These are phyloP conservation scores for Oscheius myriophilus DNA, from an alignment of 2,888 invertebrate species.

Conservation along the genomic window DNA sequence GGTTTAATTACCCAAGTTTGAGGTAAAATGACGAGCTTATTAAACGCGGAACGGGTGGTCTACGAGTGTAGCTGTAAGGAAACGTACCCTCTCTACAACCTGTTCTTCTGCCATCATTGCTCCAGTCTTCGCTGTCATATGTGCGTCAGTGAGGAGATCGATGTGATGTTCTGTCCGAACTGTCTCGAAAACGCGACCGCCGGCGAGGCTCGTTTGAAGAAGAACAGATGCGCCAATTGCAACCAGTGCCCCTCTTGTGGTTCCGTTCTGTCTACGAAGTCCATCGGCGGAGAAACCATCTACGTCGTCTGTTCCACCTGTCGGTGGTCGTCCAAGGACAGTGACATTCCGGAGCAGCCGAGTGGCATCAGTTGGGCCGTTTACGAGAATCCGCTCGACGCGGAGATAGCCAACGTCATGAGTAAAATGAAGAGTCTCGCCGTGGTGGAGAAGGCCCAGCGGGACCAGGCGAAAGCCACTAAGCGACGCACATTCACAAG, in stretches of 20 bases:
- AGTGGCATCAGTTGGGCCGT: slow-evolving; percentile 88
- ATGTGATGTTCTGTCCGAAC: slow-evolving; percentile 93
- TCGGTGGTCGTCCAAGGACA: slow-evolving; percentile 95
- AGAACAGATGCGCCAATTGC: slow-evolving; percentile 90
- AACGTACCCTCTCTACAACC: slow-evolving; percentile 85
- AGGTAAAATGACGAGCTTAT: slow-evolving; percentile 14
- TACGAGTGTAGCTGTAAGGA: slow-evolving; percentile 92
- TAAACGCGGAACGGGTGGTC: slow-evolving; percentile 18
- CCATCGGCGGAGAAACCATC: slow-evolving; percentile 82
- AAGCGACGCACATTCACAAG: slow-evolving; percentile 19
- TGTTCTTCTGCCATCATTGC: slow-evolving; percentile 96
- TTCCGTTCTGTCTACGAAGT: slow-evolving; percentile 74
- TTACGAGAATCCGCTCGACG: slow-evolving; percentile 65
- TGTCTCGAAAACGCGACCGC: slow-evolving; percentile 95
- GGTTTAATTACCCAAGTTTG: too few relatives aligned
- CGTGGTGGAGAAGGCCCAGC: slow-evolving; percentile 46
- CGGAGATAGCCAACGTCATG: slow-evolving; percentile 46
- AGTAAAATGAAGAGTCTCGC: slow-evolving; percentile 53
- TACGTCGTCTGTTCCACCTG: slow-evolving; percentile 93
- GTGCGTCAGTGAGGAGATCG: slow-evolving; percentile 79
- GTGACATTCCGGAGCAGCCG: slow-evolving; percentile 90
- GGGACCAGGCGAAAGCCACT: slow-evolving; percentile 34
- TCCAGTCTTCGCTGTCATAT: slow-evolving; percentile 73
- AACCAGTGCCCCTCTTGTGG: slow-evolving; percentile 92
- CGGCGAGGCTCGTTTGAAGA: slow-evolving; percentile 90